These are phyloP conservation scores for Xestoiulus laeticollis DNA, from an alignment of 2,888 invertebrate species.

Conservation along the genomic window DNA sequence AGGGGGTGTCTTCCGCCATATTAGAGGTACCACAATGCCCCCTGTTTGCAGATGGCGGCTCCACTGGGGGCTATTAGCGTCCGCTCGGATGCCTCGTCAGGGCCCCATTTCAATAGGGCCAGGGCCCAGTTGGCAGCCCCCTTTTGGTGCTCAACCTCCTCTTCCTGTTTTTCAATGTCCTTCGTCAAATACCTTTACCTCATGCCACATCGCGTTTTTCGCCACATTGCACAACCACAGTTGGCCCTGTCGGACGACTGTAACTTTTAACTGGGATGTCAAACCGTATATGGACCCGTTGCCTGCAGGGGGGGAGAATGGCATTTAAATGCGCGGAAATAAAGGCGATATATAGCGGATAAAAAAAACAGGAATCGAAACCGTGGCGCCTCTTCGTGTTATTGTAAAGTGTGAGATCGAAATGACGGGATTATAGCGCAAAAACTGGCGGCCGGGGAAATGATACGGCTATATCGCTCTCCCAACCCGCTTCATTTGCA, in stretches of 20 bases:
- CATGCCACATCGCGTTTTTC: slow-evolving; percentile 35
- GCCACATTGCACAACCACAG: slow-evolving; percentile 43
- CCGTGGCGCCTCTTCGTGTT: not conserved
- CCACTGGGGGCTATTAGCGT: not conserved
- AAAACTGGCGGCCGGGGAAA: not conserved
- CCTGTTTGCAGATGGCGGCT: slow-evolving; percentile 29
- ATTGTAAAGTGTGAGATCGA: not conserved
- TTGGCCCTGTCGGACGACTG: not conserved
- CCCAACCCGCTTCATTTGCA: not conserved
- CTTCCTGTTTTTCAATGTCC: not conserved
- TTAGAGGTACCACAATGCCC: not conserved
- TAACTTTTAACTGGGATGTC: slow-evolving; percentile 36
- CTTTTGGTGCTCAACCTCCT: not conserved
- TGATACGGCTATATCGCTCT: not conserved
- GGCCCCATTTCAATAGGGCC: not conserved
- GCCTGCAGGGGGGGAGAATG: not conserved
- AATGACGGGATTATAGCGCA: not conserved
- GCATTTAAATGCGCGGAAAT: not conserved
- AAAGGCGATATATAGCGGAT: not conserved
- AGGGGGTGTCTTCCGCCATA: not conserved
- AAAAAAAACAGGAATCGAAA: not conserved
- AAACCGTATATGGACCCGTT: not conserved
- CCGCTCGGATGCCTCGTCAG: slow-evolving; percentile 11
- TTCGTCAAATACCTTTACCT: not conserved
- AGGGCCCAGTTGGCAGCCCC: not conserved